A percentile compares a stretch with the other conserved stretches of the same genome.
phyloP scores from a whole-genome alignment of 2,797 vertebrate species.

The Oreochromis mossambicus region DNA sequence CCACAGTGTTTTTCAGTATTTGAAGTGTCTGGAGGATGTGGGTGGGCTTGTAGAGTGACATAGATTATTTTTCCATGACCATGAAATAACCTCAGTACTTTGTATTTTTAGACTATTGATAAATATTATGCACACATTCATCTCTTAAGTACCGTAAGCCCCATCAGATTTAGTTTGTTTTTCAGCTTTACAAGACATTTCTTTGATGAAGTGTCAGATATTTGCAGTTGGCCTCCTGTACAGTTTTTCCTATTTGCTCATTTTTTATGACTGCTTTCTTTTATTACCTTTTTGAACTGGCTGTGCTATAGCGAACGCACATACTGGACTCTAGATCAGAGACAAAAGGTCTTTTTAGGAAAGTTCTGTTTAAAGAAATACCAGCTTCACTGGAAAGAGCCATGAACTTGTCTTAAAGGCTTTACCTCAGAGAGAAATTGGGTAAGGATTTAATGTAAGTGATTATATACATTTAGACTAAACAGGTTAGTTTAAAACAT shows the following conservation, averaged over 20 bases:
- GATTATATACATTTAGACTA: conserved; percentile 56
- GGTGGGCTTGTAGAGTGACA: conserved; percentile 17
- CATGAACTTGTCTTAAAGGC: conserved; percentile 2
- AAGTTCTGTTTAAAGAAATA: conserved; percentile 16
- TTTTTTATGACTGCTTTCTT: conserved; percentile 36
- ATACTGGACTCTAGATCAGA: conserved; percentile 31
- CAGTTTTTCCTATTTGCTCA: conserved; percentile 47
- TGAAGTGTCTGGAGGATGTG: conserved; percentile 24
- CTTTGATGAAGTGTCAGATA: conserved; percentile 51
- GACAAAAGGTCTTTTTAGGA: conserved; percentile 38
- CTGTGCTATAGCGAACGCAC: conserved; percentile 26
- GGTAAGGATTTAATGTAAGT: conserved; percentile 54
- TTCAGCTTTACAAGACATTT: conserved; percentile 20
- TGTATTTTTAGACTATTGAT: conserved; percentile 55
- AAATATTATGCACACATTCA: conserved; percentile 54
- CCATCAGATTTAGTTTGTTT: conserved; percentile 37
- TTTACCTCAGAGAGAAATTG: conserved; percentile 48
- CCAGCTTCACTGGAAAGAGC: conserved; percentile 18
- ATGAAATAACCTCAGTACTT: conserved; percentile 42
- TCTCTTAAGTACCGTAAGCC: conserved; percentile 25
- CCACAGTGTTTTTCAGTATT: conserved; percentile 32
- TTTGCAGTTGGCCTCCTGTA: conserved; percentile 19
- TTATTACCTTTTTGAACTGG: conserved; percentile 46
- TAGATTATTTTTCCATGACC: conserved; percentile 62
- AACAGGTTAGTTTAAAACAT: conserved; percentile 50